These are phyloP conservation scores for Ceratitis capitata DNA, from an alignment of 1,140 invertebrate species.

Conservation along the genomic window DNA sequence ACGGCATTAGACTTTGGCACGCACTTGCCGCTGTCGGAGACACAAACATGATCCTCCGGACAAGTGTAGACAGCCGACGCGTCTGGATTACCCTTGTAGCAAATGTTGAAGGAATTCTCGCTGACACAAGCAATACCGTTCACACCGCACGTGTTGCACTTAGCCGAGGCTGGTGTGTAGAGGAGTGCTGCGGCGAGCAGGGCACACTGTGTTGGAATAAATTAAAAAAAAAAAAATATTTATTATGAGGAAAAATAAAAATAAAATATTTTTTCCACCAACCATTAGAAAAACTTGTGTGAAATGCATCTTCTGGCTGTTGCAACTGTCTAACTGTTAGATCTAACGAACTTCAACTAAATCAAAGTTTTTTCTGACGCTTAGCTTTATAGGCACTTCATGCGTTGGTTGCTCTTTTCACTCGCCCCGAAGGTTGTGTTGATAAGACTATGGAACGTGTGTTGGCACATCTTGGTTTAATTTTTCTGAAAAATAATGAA, in stretches of 20 bases:
- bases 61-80: not conserved
- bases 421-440: not conserved
- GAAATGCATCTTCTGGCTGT: not conserved
- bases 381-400: not conserved
- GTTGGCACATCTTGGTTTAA: not conserved
- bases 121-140: conserved; percentile 41
- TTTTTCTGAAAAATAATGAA: too few relatives aligned
- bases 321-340: not conserved
- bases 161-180: not conserved
- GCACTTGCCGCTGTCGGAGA: not conserved
- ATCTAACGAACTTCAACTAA: not conserved
- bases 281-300: not conserved
- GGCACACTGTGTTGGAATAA: not conserved
- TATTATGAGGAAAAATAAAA: not conserved
- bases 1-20: too few relatives aligned
- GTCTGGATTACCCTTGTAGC: not conserved
- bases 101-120: conserved; percentile 39
- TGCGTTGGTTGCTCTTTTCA: not conserved
- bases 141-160: conserved; percentile 15
- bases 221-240: not conserved
- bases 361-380: not conserved
- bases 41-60: conserved; percentile 8
- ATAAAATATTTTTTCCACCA: not conserved
- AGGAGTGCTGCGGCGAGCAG: not conserved
- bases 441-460: not conserved